phyloP scores from a whole-genome alignment of 2,888 invertebrate genomes.

The Tricholauxania praeusta region DNA sequence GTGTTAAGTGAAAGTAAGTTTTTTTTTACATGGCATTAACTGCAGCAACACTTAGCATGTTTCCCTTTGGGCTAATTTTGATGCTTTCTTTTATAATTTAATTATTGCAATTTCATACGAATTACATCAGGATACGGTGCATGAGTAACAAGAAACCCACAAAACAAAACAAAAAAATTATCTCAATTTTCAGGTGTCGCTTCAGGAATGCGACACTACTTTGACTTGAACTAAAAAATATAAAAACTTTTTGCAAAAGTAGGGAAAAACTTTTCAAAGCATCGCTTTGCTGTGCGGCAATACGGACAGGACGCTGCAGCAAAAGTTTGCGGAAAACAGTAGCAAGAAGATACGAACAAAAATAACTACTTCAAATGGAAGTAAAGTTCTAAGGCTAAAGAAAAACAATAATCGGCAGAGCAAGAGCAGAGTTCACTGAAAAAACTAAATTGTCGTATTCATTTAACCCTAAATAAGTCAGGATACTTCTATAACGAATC shows the following conservation, averaged over 20 bases:
- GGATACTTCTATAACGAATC: too few relatives aligned
- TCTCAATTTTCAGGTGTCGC: background rate
- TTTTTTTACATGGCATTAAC: too few relatives aligned
- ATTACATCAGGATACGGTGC: background rate
- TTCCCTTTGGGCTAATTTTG: background rate
- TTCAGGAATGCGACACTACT: background rate
- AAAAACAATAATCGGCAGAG: too few relatives aligned
- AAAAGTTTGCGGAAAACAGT: background rate
- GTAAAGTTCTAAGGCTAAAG: too few relatives aligned
- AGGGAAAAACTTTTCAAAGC: background rate
- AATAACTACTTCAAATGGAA: background rate
- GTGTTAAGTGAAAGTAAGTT: too few relatives aligned
- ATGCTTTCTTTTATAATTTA: conserved; percentile 4
- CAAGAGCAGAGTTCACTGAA: too few relatives aligned
- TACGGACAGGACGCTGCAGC: background rate
- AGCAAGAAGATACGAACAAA: background rate
- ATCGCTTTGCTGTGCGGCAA: background rate
- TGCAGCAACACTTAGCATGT: background rate
- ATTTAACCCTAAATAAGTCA: too few relatives aligned
- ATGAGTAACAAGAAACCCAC: background rate
- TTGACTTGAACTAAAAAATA: conserved; percentile 10
- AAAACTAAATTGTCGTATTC: too few relatives aligned
- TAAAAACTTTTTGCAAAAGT: background rate
- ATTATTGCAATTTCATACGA: conserved; percentile 23
- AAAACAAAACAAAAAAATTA: conserved; percentile 7